These are phyloP conservation scores for Melanotaenia nigrans DNA, from an alignment of 2,797 vertebrate species.

Conservation along the genomic window DNA sequence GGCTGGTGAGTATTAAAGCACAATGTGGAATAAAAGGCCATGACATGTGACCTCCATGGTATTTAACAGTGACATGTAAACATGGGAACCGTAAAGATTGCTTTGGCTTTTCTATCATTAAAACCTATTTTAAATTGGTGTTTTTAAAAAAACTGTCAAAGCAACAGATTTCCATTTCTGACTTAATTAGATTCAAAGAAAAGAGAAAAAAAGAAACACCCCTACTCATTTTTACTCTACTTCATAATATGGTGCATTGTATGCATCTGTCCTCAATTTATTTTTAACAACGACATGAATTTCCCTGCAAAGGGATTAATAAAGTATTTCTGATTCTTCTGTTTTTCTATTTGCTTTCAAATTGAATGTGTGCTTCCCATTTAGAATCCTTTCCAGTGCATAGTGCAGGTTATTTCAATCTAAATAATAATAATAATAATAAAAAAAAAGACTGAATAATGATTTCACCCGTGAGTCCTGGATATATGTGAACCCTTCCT, in stretches of 20 bases:
- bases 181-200: conserved; percentile 12
- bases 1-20: conserved; percentile 78
- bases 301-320: too few relatives aligned
- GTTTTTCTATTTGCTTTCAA: conserved; percentile 4
- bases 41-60: conserved; percentile 82
- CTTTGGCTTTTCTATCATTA: conserved; percentile 66
- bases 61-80: conserved; percentile 73
- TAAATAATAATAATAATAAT: too few relatives aligned
- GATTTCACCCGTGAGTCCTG: conserved; percentile 33
- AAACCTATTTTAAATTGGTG: conserved; percentile 29
- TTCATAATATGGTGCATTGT: conserved; percentile 28
- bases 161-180: conserved; percentile 4
- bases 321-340: too few relatives aligned
- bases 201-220: conserved; percentile 15
- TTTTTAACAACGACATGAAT: conserved; percentile 43
- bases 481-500: conserved; percentile 34
- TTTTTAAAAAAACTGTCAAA: conserved; percentile 17
- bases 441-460: conserved; percentile 49
- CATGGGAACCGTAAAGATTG: conserved; percentile 65
- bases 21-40: conserved; percentile 75
- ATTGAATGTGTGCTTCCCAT: conserved; percentile 25
- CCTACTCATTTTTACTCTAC: conserved; percentile 11
- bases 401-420: conserved; percentile 56
- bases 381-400: conserved; percentile 58
- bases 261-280: conserved; percentile 29